Evolutionary conservation across 2,888 invertebrate species (phyloP).

Genomic region (Petrolisthes manimaculis): DNA sequence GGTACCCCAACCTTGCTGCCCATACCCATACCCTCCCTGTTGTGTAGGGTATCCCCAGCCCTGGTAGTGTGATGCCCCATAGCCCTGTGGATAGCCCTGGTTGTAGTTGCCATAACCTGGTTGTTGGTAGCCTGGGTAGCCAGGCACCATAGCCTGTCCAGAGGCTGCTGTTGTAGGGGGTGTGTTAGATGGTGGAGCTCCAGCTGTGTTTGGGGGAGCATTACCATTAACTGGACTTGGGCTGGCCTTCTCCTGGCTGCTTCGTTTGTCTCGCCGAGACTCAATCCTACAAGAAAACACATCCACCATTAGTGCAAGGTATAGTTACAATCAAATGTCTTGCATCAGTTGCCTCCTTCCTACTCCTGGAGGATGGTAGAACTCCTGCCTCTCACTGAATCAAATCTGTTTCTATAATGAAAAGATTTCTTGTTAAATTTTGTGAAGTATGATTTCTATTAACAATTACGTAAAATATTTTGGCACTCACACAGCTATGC

Average conservation of each 20-base stretch:
- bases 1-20: slow-evolving; percentile 64
- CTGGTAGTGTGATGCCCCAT: slow-evolving; percentile 59
- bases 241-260: slow-evolving; percentile 44
- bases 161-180: slow-evolving; percentile 39
- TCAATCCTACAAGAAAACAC: slow-evolving; percentile 31
- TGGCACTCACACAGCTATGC: slow-evolving; percentile 44
- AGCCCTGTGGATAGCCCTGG: slow-evolving; percentile 48
- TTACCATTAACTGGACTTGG: slow-evolving; percentile 55
- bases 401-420: too few relatives aligned
- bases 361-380: too few relatives aligned
- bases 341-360: too few relatives aligned
- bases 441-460: neutral
- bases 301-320: neutral
- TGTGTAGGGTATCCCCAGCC: slow-evolving; percentile 63
- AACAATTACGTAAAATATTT: too few relatives aligned
- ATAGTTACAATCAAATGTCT: too few relatives aligned
- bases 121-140: slow-evolving; percentile 57
- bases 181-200: slow-evolving; percentile 42
- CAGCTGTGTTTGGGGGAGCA: slow-evolving; percentile 28
- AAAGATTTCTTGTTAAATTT: too few relatives aligned
- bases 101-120: slow-evolving; percentile 52
- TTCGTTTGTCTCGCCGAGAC: slow-evolving; percentile 47
- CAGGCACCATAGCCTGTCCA: slow-evolving; percentile 40
- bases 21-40: slow-evolving; percentile 62
- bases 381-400: too few relatives aligned